Conservation (phyloP, 1,140 invertebrate species). For the Ganaspis sp. region DNA sequence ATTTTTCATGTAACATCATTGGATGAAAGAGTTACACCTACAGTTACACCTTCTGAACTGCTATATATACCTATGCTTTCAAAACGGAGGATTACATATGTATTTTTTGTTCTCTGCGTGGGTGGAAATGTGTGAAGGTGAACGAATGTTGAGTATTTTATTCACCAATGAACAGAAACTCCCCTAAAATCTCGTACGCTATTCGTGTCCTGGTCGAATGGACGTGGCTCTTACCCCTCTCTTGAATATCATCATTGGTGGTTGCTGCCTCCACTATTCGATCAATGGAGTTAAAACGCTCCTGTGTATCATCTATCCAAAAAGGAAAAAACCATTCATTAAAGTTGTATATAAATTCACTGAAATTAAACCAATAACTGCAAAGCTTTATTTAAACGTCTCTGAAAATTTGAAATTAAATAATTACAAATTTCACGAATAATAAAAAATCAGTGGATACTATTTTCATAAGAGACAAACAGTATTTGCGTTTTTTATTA, state of each 20-base stretch:
- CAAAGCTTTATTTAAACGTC: too few relatives aligned
- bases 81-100: neutral
- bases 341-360: too few relatives aligned
- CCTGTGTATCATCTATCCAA: constrained; percentile 43
- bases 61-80: neutral
- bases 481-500: too few relatives aligned
- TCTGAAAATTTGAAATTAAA: too few relatives aligned
- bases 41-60: neutral
- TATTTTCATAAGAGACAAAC: too few relatives aligned
- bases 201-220: constrained; percentile 61
- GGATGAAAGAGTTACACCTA: neutral
- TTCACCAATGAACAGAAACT: constrained; percentile 56
- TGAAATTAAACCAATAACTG: too few relatives aligned
- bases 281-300: constrained; percentile 61
- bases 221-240: constrained; percentile 54
- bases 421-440: too few relatives aligned
- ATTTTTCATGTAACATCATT: neutral
- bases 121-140: neutral
- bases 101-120: neutral
- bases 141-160: constrained; percentile 40
- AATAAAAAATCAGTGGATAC: too few relatives aligned
- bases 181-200: constrained; percentile 50
- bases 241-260: constrained; percentile 52
- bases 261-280: constrained; percentile 54
- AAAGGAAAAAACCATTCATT: neutral